Percentiles rank a stretch among this genome's conserved stretches.
These are phyloP conservation scores for Nycteola revayana DNA, from an alignment of 2,888 invertebrate genomes.

Conservation along the genomic window DNA sequence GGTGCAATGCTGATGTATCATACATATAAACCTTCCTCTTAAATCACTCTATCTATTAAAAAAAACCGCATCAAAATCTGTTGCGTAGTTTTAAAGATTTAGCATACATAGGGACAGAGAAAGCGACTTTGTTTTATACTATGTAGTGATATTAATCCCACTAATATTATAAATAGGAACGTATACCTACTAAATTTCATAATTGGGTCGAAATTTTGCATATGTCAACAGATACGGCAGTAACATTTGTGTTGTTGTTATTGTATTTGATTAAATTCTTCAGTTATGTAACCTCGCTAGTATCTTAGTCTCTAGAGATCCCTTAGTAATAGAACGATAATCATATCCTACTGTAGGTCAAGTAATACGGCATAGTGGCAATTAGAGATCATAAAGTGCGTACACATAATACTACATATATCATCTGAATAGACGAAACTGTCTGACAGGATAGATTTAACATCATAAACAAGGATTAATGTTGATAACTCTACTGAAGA, in stretches of 20 bases:
- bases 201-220: slow-evolving; percentile 6
- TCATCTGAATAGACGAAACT: too few species aligned
- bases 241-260: slow-evolving; percentile 35
- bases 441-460: too few species aligned
- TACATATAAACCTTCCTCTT: too few species aligned
- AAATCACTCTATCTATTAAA: background rate
- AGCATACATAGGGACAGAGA: slow-evolving; percentile 13
- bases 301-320: slow-evolving; percentile 41
- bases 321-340: slow-evolving; percentile 29
- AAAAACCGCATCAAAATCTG: background rate
- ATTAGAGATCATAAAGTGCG: too few species aligned
- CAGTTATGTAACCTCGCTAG: slow-evolving; percentile 24
- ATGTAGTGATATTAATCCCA: background rate
- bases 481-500: too few species aligned
- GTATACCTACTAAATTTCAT: background rate
- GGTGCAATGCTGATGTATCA: too few species aligned
- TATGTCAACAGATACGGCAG: slow-evolving; percentile 20
- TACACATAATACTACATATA: too few species aligned
- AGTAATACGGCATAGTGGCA: slow-evolving; percentile 12
- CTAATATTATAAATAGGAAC: background rate
- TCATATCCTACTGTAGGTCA: slow-evolving; percentile 18
- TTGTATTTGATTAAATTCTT: slow-evolving; percentile 45
- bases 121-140: slow-evolving; percentile 17
- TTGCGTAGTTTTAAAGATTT: slow-evolving; percentile 15
- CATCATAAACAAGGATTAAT: too few species aligned